These are phyloP conservation scores for Drosophila ananassae DNA, from an alignment of 1,140 invertebrate species.

Conservation along the genomic window DNA sequence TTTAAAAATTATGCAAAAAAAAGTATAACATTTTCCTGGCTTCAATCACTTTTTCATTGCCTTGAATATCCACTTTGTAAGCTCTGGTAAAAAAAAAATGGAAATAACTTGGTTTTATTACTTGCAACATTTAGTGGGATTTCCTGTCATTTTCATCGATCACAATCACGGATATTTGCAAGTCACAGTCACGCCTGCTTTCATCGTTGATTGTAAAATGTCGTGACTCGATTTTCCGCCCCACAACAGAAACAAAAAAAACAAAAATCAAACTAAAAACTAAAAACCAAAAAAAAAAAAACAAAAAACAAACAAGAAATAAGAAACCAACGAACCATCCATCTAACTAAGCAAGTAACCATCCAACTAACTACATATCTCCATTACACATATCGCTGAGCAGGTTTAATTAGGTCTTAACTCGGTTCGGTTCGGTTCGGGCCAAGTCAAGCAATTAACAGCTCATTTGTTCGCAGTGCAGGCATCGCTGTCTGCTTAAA, in stretches of 20 bases:
- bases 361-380: conserved; percentile 10
- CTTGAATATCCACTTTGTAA: neutral
- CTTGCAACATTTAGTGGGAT: conserved; percentile 14
- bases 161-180: conserved; percentile 38
- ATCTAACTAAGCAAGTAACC: neutral
- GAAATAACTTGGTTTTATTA: neutral
- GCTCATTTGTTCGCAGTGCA: conserved; percentile 48
- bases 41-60: neutral
- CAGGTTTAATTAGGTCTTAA: conserved; percentile 41
- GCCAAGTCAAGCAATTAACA: conserved; percentile 58
- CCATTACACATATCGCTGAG: conserved; percentile 44
- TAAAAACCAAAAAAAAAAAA: neutral
- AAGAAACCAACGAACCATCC: neutral
- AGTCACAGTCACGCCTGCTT: conserved; percentile 49
- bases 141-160: conserved; percentile 33
- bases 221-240: conserved; percentile 26
- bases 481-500: conserved; percentile 49
- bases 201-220: conserved; percentile 41
- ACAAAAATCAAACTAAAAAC: neutral
- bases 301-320: neutral
- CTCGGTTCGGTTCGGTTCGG: conserved; percentile 16
- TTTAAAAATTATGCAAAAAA: neutral
- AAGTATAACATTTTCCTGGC: neutral
- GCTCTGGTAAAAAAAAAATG: no score
- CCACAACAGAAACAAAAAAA: neutral